These are phyloP conservation scores for Nomia melanderi DNA, from an alignment of 1,140 invertebrate genomes.

Conservation along the genomic window DNA sequence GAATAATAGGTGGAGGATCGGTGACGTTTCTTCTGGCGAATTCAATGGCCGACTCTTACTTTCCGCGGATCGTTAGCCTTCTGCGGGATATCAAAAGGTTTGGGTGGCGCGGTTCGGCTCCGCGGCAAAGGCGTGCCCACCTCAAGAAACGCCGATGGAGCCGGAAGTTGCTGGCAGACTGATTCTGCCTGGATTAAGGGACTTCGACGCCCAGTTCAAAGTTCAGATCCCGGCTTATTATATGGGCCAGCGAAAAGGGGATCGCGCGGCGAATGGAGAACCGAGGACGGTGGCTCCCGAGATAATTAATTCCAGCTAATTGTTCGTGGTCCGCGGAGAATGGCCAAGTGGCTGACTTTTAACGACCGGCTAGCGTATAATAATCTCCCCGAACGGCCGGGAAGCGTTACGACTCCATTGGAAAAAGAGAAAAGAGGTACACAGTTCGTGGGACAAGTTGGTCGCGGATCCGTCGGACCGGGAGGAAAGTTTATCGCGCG, in stretches of 20 bases:
- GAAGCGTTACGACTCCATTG: not conserved
- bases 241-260: not conserved
- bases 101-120: not conserved
- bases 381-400: not conserved
- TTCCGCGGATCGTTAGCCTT: constrained; percentile 24
- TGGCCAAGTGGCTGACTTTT: constrained; percentile 39
- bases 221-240: constrained; percentile 10
- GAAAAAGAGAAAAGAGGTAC: not conserved
- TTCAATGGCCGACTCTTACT: constrained; percentile 23
- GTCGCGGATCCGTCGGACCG: not conserved
- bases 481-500: constrained; percentile 11
- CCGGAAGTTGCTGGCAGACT: constrained; percentile 20
- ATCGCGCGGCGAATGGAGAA: constrained; percentile 4
- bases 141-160: constrained; percentile 1
- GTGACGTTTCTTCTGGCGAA: constrained; percentile 9
- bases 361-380: constrained; percentile 12
- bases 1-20: constrained; percentile 1
- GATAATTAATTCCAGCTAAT: constrained; percentile 69
- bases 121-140: not conserved
- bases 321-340: constrained; percentile 35
- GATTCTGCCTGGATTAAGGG: constrained; percentile 20
- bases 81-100: constrained; percentile 32
- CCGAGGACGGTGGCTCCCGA: constrained; percentile 26
- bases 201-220: constrained; percentile 18
- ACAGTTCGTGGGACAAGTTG: constrained; percentile 9